These are phyloP conservation scores for Cephalopholis sonnerati DNA, from an alignment of 2,113 vertebrate species.

Conservation along the genomic window DNA sequence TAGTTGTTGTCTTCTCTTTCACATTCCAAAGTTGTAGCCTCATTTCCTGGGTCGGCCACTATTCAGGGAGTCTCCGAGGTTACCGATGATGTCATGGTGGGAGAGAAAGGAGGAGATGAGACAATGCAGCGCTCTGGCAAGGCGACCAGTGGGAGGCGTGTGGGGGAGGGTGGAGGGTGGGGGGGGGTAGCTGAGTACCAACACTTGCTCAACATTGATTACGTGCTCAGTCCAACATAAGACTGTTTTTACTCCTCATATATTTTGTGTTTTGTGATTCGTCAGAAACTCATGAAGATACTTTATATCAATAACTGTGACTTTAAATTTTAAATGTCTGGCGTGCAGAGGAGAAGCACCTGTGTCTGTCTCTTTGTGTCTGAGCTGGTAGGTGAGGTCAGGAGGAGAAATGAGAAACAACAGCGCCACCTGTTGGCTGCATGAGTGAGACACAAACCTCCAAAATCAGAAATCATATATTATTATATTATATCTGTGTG, in stretches of 20 bases:
- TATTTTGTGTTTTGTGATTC: slow-evolving; percentile 18
- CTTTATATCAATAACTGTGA: not conserved
- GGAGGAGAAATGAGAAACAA: slow-evolving; percentile 20
- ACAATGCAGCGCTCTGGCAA: slow-evolving; percentile 50
- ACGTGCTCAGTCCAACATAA: not conserved
- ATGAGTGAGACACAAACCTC: not conserved
- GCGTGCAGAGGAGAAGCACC: slow-evolving; percentile 14
- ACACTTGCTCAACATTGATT: not conserved
- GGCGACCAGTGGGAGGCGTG: not conserved
- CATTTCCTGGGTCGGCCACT: slow-evolving; percentile 80
- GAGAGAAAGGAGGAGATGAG: slow-evolving; percentile 63
- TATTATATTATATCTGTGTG: not conserved
- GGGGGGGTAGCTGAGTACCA: not conserved
- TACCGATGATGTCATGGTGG: slow-evolving; percentile 81
- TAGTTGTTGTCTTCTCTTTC: slow-evolving; percentile 52
- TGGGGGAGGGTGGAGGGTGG: not conserved
- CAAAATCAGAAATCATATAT: not conserved
- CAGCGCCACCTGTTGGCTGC: slow-evolving; percentile 63
- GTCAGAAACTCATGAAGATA: not conserved
- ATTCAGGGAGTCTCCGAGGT: slow-evolving; percentile 75
- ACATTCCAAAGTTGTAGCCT: slow-evolving; percentile 82
- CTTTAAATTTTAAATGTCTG: slow-evolving; percentile 11
- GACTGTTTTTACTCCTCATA: not conserved
- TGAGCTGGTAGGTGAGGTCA: slow-evolving; percentile 37
- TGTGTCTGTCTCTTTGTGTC: slow-evolving; percentile 62